phyloP scores from a whole-genome alignment of 2,888 invertebrate genomes.

The Apotomis turbidana region DNA sequence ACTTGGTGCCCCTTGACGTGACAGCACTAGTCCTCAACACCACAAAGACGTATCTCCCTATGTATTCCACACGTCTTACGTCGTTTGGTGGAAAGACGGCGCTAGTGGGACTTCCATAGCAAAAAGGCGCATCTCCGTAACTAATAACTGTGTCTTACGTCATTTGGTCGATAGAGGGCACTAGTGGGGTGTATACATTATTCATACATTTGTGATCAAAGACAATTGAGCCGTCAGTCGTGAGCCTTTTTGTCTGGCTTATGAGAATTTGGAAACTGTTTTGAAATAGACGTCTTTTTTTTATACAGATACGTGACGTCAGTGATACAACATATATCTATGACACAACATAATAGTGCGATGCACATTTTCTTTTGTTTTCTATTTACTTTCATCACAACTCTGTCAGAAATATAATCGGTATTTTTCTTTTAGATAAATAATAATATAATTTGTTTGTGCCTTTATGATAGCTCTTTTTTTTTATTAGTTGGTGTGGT shows the following conservation, averaged over 20 bases:
- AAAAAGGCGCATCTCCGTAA: background rate
- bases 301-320: conserved; percentile 2
- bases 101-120: background rate
- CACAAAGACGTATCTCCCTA: background rate
- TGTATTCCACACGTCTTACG: background rate
- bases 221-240: conserved; percentile 32
- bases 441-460: too few relatives aligned
- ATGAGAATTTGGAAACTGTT: conserved; percentile 25
- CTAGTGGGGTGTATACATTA: conserved; percentile 33
- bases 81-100: background rate
- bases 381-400: too few relatives aligned
- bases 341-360: too few relatives aligned
- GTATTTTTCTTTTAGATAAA: too few relatives aligned
- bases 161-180: background rate
- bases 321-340: too few relatives aligned
- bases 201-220: conserved; percentile 35
- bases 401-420: too few relatives aligned
- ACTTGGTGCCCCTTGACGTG: conserved; percentile 27
- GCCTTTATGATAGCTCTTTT: too few relatives aligned
- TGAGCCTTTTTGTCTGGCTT: conserved; percentile 32
- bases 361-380: too few relatives aligned
- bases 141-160: background rate
- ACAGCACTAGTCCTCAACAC: background rate
- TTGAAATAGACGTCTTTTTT: conserved; percentile 21
- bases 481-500: too few relatives aligned